Percentiles rank a stretch among this genome's conserved stretches.
These are phyloP conservation scores for Microtus pennsylvanicus DNA, from an alignment of 2,113 vertebrate species.

Conservation along the genomic window DNA sequence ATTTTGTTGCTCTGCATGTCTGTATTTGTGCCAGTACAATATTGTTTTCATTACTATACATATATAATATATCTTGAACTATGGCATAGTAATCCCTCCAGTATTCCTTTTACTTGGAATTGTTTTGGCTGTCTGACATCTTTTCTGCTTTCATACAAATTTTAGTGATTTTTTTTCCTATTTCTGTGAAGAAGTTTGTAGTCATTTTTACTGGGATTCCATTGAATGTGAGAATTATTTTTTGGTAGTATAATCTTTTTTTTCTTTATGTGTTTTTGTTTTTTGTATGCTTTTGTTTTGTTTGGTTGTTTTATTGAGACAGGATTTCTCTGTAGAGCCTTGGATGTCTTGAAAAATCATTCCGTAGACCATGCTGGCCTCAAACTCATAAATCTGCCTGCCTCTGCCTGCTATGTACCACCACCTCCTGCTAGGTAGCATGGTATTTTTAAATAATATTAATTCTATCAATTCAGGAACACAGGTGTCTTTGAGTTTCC, in stretches of 20 bases:
- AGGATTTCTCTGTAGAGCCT: not conserved
- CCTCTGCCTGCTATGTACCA: not conserved
- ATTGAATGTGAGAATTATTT: not conserved
- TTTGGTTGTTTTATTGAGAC: not conserved
- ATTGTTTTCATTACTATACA: not conserved
- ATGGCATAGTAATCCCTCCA: not conserved
- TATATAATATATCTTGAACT: not conserved
- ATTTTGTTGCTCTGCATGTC: not conserved
- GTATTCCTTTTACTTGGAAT: not conserved
- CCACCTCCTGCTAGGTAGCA: no score
- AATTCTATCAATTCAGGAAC: not conserved
- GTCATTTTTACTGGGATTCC: not conserved
- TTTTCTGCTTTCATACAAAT: not conserved
- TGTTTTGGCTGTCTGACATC: not conserved
- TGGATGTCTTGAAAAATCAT: not conserved
- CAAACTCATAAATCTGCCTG: not conserved
- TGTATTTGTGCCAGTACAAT: not conserved
- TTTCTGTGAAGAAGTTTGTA: not conserved
- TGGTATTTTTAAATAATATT: not conserved
- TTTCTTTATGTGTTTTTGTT: not conserved
- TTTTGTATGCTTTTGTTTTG: no score
- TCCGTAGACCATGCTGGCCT: not conserved
- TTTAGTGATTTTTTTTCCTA: not conserved
- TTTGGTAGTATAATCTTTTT: not conserved
- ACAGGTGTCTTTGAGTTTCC: not conserved